Percentiles rank a stretch among this genome's conserved stretches.
Conservation (phyloP, 1,140 invertebrate genomes). For the Caenorhabditis briggsae region DNA sequence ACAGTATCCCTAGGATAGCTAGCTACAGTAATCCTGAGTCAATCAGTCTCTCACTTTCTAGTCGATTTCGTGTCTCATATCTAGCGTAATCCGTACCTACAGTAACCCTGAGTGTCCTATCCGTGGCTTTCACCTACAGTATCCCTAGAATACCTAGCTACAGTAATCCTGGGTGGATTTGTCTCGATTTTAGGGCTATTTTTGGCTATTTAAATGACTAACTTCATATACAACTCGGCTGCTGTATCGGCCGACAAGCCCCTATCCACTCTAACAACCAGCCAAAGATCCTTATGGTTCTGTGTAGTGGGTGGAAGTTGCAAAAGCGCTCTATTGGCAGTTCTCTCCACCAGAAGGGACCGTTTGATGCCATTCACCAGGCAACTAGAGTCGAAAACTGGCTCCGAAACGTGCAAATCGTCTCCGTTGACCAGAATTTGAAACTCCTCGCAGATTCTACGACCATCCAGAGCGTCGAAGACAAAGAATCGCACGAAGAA, state of each 20-base stretch:
- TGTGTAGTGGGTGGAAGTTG: background rate
- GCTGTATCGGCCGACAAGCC: slow-evolving; percentile 61
- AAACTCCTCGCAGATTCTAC: slow-evolving; percentile 92
- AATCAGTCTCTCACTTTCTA: background rate
- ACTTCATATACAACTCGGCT: slow-evolving; percentile 80
- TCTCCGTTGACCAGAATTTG: slow-evolving; percentile 89
- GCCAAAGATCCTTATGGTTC: slow-evolving; percentile 72
- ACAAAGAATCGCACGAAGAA: slow-evolving; percentile 89
- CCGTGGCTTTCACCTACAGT: too few species aligned
- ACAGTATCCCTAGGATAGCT: too few species aligned
- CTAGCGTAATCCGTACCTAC: too few species aligned
- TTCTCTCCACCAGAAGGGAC: background rate
- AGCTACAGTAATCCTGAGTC: too few species aligned
- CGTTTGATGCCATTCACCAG: slow-evolving; percentile 2
- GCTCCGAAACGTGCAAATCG: slow-evolving; percentile 68
- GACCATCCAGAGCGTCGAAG: slow-evolving; percentile 87
- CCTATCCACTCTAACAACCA: slow-evolving; percentile 76
- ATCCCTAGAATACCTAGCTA: too few species aligned
- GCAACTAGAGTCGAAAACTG: background rate
- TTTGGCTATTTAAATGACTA: too few species aligned
- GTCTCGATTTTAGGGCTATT: too few species aligned
- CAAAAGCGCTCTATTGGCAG: background rate
- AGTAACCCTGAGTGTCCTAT: too few species aligned
- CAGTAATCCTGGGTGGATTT: too few species aligned
- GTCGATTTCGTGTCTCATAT: too few species aligned